Conservation (phyloP, 2,113 vertebrate genomes). For the Chrysemys picta region DNA sequence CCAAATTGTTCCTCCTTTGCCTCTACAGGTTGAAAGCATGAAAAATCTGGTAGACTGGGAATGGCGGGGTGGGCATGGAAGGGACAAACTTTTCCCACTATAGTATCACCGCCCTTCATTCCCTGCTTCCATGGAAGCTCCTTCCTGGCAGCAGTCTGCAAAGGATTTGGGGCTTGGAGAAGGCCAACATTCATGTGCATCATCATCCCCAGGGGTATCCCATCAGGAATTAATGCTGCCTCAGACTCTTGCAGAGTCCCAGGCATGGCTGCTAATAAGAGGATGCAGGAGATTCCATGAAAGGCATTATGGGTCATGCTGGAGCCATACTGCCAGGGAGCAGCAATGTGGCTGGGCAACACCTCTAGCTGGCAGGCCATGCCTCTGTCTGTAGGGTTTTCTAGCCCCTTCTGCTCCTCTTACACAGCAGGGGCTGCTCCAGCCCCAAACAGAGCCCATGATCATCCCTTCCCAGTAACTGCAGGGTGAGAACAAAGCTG, state of each 20-base stretch:
- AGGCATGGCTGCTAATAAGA: not conserved
- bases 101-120: not conserved
- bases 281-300: not conserved
- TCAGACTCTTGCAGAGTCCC: not conserved
- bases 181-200: not conserved
- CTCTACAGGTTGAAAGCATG: not conserved
- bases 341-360: not conserved
- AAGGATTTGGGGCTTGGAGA: not conserved
- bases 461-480: not conserved
- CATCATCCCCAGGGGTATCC: not conserved
- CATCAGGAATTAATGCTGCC: not conserved
- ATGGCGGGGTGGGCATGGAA: not conserved
- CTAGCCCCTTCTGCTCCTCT: not conserved
- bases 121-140: not conserved
- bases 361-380: not conserved
- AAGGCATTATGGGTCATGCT: accelerated
- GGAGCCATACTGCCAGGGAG: not conserved
- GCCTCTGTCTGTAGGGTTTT: not conserved
- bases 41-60: not conserved
- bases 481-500: not conserved
- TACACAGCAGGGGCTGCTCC: not conserved
- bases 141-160: not conserved
- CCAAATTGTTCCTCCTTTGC: not conserved
- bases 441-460: not conserved
- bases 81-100: not conserved